phyloP scores from a whole-genome alignment of 2,113 vertebrate species.

The Amblyornis subalaris region DNA sequence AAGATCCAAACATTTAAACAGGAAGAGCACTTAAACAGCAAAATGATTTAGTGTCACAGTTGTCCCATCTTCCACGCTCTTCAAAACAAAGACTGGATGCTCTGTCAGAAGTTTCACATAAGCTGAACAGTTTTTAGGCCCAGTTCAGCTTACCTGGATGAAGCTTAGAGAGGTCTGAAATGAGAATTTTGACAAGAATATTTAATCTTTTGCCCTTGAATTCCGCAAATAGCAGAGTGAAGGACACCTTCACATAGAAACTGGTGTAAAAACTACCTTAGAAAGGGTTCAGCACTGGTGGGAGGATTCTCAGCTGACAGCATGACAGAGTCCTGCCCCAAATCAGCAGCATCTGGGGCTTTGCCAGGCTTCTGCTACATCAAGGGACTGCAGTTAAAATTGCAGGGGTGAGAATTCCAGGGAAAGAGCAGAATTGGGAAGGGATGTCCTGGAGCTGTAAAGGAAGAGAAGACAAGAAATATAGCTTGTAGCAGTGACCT shows the following conservation, averaged over 20 bases:
- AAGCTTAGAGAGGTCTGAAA: background rate
- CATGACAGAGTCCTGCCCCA: background rate
- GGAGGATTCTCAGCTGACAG: background rate
- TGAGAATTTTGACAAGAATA: background rate
- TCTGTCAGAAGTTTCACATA: background rate
- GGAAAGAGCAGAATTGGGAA: background rate
- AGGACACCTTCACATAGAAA: background rate
- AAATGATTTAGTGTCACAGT: background rate
- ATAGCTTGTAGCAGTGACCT: background rate
- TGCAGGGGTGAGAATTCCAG: background rate
- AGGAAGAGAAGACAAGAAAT: background rate
- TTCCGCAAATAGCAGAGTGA: accelerated
- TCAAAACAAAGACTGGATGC: background rate
- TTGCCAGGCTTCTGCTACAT: background rate
- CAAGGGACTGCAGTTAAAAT: accelerated
- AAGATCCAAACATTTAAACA: background rate
- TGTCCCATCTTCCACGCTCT: background rate
- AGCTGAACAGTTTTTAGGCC: accelerated
- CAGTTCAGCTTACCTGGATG: background rate
- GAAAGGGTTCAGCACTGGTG: background rate
- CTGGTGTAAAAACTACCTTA: background rate
- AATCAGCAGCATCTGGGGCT: background rate
- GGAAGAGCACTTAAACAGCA: background rate
- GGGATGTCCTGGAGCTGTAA: background rate
- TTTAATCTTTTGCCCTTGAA: background rate